These are phyloP conservation scores for Lytechinus pictus DNA, from an alignment of 35 echinoderm and acorn worm species.

Conservation along the genomic window DNA sequence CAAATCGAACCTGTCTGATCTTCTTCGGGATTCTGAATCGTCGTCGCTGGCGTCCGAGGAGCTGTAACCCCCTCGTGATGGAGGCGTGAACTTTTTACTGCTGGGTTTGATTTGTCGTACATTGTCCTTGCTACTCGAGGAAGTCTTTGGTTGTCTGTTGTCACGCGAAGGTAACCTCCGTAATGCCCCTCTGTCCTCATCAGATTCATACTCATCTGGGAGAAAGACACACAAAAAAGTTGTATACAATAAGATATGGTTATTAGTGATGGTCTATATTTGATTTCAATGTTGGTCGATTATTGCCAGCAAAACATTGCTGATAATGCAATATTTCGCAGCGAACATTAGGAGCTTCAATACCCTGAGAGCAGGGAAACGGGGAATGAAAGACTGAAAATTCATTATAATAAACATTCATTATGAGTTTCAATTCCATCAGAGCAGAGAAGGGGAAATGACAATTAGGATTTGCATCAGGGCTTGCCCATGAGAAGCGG, in stretches of 20 bases:
- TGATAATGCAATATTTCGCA: no score
- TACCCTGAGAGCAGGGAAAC: no score
- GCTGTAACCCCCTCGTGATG: constrained; percentile 80
- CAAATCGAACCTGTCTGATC: constrained; percentile 92
- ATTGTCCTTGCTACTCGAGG: constrained; percentile 65
- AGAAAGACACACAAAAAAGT: constrained; percentile 35
- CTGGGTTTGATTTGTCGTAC: constrained; percentile 79
- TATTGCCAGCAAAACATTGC: no score
- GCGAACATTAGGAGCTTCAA: no score
- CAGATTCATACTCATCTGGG: constrained; percentile 87
- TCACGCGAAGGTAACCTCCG: constrained; percentile 62
- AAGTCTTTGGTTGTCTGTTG: constrained; percentile 78
- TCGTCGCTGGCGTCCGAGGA: constrained; percentile 98
- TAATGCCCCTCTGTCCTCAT: constrained; percentile 66
- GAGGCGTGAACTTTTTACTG: constrained; percentile 58
- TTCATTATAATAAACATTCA: no score
- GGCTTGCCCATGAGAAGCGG: no score
- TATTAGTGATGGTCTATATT: no score
- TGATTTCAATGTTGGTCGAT: no score
- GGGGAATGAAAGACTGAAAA: no score
- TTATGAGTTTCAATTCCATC: no score
- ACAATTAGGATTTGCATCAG: no score
- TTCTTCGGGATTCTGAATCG: constrained; percentile 85
- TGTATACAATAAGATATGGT: not conserved
- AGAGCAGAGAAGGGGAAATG: no score